Conservation (phyloP, 2,888 invertebrate species). For the Stenurella melanura region DNA sequence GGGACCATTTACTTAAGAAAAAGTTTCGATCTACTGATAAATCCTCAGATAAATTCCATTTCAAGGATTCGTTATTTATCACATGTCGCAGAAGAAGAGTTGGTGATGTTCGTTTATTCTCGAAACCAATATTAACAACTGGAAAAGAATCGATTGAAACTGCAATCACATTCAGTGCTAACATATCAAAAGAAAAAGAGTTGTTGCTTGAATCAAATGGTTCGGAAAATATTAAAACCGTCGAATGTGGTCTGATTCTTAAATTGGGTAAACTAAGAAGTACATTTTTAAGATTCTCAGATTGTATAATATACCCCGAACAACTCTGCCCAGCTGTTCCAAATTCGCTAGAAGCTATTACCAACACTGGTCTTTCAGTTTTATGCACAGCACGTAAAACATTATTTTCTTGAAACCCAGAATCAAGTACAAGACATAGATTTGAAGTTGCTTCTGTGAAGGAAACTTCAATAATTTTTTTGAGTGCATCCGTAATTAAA, state of each 20-base stretch:
- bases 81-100: too few species aligned
- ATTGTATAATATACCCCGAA: background rate
- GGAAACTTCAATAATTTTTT: background rate
- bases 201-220: background rate
- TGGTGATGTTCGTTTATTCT: too few species aligned
- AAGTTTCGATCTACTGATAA: too few species aligned
- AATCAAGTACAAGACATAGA: background rate
- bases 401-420: background rate
- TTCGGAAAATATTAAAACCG: background rate
- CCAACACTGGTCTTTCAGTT: background rate
- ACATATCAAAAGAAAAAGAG: background rate
- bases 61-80: too few species aligned
- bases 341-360: background rate
- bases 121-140: too few species aligned
- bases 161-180: background rate
- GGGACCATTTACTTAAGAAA: too few species aligned
- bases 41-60: too few species aligned
- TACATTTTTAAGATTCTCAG: background rate
- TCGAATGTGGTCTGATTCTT: background rate
- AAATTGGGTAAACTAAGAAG: background rate
- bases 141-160: too few species aligned
- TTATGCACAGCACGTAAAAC: background rate
- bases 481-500: background rate
- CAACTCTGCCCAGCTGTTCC: background rate
- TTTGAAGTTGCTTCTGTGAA: background rate